Evolutionary conservation across 2,888 invertebrate genomes (phyloP).

Genomic region (Synanthedon myopaeformis): DNA sequence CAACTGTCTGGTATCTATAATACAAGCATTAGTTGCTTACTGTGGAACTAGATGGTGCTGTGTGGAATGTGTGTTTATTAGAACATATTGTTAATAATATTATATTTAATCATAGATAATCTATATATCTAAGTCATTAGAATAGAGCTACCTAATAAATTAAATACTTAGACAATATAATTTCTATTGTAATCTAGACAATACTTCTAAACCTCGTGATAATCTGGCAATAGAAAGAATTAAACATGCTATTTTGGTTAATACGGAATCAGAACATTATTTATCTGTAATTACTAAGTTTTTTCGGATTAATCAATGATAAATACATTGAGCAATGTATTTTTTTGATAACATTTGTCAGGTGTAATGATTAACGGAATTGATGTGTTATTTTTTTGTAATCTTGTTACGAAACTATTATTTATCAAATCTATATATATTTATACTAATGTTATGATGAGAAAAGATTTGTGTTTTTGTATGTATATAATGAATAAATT

Average conservation of each 20-base stretch:
- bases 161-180: background rate
- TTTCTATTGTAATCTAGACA: slow-evolving; percentile 11
- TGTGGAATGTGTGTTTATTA: too few species aligned
- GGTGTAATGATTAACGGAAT: slow-evolving; percentile 14
- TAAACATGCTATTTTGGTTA: slow-evolving; percentile 17
- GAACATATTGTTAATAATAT: too few species aligned
- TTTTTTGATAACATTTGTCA: slow-evolving; percentile 14
- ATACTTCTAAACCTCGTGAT: slow-evolving; percentile 11
- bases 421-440: too few species aligned
- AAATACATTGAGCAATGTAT: slow-evolving; percentile 9
- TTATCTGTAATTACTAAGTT: slow-evolving; percentile 14
- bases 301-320: slow-evolving; percentile 7
- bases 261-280: slow-evolving; percentile 4
- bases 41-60: too few species aligned
- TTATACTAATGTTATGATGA: too few species aligned
- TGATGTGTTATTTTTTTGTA: slow-evolving; percentile 22
- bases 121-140: too few species aligned
- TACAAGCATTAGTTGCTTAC: too few species aligned
- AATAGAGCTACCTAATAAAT: too few species aligned
- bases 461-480: too few species aligned
- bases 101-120: too few species aligned
- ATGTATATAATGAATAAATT: too few species aligned
- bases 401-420: slow-evolving; percentile 20
- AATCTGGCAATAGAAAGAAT: slow-evolving; percentile 25
- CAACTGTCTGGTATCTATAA: too few species aligned